These are phyloP conservation scores for Raja brachyura DNA, from an alignment of 2,113 vertebrate species.

Conservation along the genomic window DNA sequence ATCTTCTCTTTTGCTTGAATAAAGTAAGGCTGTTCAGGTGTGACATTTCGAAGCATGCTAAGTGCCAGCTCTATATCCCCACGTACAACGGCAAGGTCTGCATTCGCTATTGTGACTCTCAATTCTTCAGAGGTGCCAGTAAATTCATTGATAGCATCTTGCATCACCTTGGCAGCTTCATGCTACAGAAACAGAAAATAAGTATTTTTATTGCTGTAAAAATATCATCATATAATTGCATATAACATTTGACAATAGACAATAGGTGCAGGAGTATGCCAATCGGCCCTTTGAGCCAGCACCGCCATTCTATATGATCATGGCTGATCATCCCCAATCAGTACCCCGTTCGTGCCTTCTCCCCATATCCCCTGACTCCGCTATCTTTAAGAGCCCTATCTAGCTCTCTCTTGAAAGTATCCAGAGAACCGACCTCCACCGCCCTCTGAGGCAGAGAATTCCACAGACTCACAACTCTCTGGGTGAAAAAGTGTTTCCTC, in stretches of 20 bases:
- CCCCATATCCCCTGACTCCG: too few species aligned
- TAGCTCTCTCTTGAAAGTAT: too few species aligned
- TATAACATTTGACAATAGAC: not conserved
- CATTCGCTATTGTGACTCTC: constrained; percentile 81
- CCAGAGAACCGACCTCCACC: too few species aligned
- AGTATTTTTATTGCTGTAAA: not conserved
- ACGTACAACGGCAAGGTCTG: constrained; percentile 78
- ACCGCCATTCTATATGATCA: too few species aligned
- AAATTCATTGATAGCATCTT: constrained; percentile 93
- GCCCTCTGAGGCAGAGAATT: too few species aligned
- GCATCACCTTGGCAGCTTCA: constrained; percentile 88
- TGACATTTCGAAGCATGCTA: constrained; percentile 79
- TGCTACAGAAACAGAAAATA: constrained; percentile 63
- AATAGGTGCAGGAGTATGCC: too few species aligned
- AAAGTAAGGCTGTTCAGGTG: constrained; percentile 84
- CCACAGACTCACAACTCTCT: too few species aligned
- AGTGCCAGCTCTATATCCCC: constrained; percentile 82
- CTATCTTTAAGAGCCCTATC: too few species aligned
- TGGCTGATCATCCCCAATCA: too few species aligned
- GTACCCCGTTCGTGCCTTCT: too few species aligned
- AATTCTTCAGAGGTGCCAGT: constrained; percentile 84
- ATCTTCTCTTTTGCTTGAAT: constrained; percentile 90
- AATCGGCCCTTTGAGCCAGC: too few species aligned
- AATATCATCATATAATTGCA: not conserved
- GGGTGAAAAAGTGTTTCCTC: too few species aligned